Evolutionary conservation across 2,888 invertebrate species (phyloP), one percentile per base, ranked within the genome.

Genomic region (Melanostoma scalare): DNA sequence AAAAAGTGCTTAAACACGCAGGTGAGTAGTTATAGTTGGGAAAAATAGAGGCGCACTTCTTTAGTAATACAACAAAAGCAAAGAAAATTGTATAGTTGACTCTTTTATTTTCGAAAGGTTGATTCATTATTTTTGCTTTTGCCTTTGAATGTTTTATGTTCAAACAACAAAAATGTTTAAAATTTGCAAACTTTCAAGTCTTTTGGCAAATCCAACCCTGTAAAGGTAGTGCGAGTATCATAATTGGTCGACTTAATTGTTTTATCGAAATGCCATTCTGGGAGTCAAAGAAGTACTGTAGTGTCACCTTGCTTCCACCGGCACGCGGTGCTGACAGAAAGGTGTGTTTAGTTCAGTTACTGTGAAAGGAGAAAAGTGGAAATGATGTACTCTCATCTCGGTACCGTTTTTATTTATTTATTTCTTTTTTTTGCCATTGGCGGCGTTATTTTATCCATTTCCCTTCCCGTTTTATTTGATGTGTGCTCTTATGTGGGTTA

Each of bases 311-410:
- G 40, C 67, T 20, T 20, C 20, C 20, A 8, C 30, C 58, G 9
- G 3, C 30, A 40, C 20, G 20, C 20, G 20, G 20, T 65, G 44
- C 71, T 60, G 50, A 63, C 76, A 71, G 35, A 75, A 76, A 77
- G 72, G 63, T 35, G 35, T 67, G 52, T 63, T 50, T 35, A 50
- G 52, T 44, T 63, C 69, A 69, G 44, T 30, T 40, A 60, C 63
- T 78, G 78, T 74, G 63, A 78, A 74, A 78, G 78, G 65, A 69
- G 80, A 78, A 82, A 82, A 82, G 82, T 82, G 82, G 82, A 78
- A 78, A 78, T 78, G 82, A 74, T 78, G 78, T 78, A 68, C 72
- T 72, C 72, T 82, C 82, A 77, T 10, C 50, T 71, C 40, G 48
- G 61, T 72, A 68, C 35, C 46, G 69, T 60, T 55, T 67, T 76